Base-by-base conservation (phyloP, 2,113 vertebrate genomes). In the Sakesphorus luctuosus region DNA sequence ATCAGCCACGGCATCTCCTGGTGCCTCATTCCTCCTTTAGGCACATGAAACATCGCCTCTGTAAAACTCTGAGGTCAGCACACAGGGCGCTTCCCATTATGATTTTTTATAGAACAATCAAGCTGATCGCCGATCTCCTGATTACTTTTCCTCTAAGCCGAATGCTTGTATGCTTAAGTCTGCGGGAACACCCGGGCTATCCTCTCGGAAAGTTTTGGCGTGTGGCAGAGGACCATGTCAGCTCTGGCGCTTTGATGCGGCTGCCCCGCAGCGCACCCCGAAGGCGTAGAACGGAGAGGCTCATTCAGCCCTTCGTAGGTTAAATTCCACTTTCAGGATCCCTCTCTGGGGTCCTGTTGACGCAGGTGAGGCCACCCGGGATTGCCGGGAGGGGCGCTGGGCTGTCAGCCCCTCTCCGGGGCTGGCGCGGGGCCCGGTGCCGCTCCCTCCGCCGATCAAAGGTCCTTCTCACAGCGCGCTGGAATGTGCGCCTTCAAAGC, bases 131-230 rank as follows among this genome's bases (percentile, higher is more conserved):
- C n/a, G 10, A 2, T 12, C 21, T 88, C 46, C 28, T 3, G 10
- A 35, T 28, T 47, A 25, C n/a, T 44, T 63, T 67, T 73, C 25
- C 11, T 62, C 29, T 7, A 5, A 61, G 14, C 3, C 4, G 2
- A 80, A 28, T 7, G 28, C 49, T 7, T 25, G 43, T 7, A 7
- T 5, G 9, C 33, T 35, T 61, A 13, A 19, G 9, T 24, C 29
- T 8, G 43, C 31, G 20, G 14, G 10, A 38, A 59, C 49, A 31
- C 16, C 6, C 18, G 4, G 33, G 9, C n/a, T 73, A 3, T 3
- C 13, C 58, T 21, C 36, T 49, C 0, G 2, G 62, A 36, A 33
- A 19, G 17, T 11, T 9, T 0, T 13, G n/a, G 9, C 9, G 0
- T 1, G 13, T 7, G 14, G n/a, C 56, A 40, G 33, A 5, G 50